These are phyloP conservation scores for Peromyscus attwateri DNA, from an alignment of 2,797 vertebrate species.

Conservation along the genomic window DNA sequence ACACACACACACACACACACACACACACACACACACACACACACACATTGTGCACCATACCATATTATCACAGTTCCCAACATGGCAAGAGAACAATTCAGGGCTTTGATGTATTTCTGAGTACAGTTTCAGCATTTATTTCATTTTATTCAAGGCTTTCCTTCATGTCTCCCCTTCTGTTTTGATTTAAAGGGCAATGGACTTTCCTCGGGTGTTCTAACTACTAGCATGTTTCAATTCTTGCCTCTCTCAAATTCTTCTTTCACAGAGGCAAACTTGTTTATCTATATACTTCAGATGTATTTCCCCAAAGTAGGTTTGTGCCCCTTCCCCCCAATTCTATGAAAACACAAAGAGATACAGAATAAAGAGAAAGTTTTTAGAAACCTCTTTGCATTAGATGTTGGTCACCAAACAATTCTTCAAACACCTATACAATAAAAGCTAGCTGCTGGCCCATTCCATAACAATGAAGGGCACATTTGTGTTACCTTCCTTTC, in stretches of 20 bases:
- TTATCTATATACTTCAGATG: constrained; percentile 45
- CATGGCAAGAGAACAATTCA: constrained; percentile 37
- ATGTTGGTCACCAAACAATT: constrained; percentile 16
- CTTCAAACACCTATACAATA: constrained; percentile 15
- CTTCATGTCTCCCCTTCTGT: constrained; percentile 32
- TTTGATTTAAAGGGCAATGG: constrained; percentile 64
- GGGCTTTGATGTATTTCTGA: constrained; percentile 64
- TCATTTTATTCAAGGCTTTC: constrained; percentile 60
- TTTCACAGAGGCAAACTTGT: neutral
- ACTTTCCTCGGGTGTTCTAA: constrained; percentile 49
- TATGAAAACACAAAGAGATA: constrained; percentile 29
- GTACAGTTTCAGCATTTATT: constrained; percentile 40
- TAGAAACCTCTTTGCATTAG: constrained; percentile 27
- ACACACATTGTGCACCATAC: neutral
- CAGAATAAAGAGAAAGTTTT: constrained; percentile 29
- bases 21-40: neutral
- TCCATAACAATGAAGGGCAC: neutral
- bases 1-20: neutral
- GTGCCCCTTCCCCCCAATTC: neutral
- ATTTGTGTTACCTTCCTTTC: neutral
- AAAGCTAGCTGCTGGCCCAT: constrained; percentile 24
- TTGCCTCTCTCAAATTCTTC: neutral
- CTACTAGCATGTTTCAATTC: constrained; percentile 22
- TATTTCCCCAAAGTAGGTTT: constrained; percentile 34
- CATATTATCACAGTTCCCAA: constrained; percentile 29